A percentile compares a stretch with the other conserved stretches of the same genome.
Conservation (phyloP, 2,888 invertebrate species). For the Mesopsocus fuscifrons region DNA sequence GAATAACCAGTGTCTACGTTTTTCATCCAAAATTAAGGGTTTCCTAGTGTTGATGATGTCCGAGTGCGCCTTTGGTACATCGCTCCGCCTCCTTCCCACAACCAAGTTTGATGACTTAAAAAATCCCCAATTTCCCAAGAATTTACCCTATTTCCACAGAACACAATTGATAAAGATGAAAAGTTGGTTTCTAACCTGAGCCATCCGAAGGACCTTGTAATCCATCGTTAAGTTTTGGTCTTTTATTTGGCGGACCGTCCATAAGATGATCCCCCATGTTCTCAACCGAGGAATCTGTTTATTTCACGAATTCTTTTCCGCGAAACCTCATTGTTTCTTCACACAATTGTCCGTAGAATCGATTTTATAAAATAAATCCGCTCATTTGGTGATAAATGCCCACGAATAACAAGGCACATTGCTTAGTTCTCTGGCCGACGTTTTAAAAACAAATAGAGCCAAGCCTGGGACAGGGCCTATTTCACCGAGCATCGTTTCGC, state of each 20-base stretch:
- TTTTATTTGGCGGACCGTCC: constrained; percentile 92
- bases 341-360: neutral
- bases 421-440: neutral
- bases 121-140: too few relatives aligned
- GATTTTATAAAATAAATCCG: neutral
- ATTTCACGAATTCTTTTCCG: constrained; percentile 12
- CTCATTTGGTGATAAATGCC: neutral
- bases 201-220: constrained; percentile 65
- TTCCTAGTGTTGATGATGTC: too few relatives aligned
- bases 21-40: too few relatives aligned
- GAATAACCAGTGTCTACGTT: too few relatives aligned
- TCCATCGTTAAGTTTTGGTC: constrained; percentile 74
- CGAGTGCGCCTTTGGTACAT: too few relatives aligned
- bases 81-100: too few relatives aligned
- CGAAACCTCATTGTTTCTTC: constrained; percentile 1
- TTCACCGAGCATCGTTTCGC: constrained; percentile 10
- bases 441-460: constrained; percentile 9
- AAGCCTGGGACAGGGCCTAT: constrained; percentile 8
- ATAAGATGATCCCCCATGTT: constrained; percentile 84
- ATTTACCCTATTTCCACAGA: too few relatives aligned
- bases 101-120: too few relatives aligned
- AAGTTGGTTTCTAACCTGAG: constrained; percentile 51
- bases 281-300: constrained; percentile 15
- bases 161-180: too few relatives aligned
- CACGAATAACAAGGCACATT: constrained; percentile 2